These are phyloP conservation scores for Colletes gigas DNA, from an alignment of 1,140 invertebrate genomes.

Conservation along the genomic window DNA sequence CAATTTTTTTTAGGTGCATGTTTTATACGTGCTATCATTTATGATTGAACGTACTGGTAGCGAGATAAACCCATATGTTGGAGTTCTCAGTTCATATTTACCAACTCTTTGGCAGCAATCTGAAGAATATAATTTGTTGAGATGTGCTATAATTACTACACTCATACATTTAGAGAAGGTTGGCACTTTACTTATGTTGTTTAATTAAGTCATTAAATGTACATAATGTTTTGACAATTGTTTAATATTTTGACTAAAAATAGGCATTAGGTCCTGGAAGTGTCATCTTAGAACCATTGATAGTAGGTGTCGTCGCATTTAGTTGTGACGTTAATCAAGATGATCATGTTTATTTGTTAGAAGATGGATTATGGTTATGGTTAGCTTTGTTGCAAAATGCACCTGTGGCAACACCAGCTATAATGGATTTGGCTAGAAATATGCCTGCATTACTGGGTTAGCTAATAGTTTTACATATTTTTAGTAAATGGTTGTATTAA, in stretches of 20 bases:
- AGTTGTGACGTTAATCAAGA: constrained; percentile 90
- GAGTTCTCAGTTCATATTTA: constrained; percentile 90
- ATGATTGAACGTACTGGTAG: constrained; percentile 92
- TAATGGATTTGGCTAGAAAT: constrained; percentile 89
- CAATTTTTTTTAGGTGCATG: constrained; percentile 86
- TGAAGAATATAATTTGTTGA: constrained; percentile 93
- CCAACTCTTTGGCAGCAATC: constrained; percentile 94
- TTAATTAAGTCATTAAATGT: constrained; percentile 3
- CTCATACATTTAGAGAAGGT: constrained; percentile 91
- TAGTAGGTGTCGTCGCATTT: constrained; percentile 89
- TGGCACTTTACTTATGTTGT: constrained; percentile 45
- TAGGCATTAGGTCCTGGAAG: constrained; percentile 85
- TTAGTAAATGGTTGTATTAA: constrained; percentile 22
- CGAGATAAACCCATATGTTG: constrained; percentile 86
- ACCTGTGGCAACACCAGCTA: constrained; percentile 81
- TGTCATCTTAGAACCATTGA: constrained; percentile 84
- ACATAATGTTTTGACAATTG: constrained; percentile 1
- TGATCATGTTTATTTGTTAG: constrained; percentile 93
- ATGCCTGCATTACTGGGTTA: constrained; percentile 89
- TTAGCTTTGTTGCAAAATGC: constrained; percentile 90
- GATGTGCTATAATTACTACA: constrained; percentile 94
- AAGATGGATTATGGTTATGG: constrained; percentile 96
- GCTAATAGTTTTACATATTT: constrained; percentile 29
- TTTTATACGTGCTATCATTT: constrained; percentile 94
- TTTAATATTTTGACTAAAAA: constrained; percentile 58